phyloP scores from a whole-genome alignment of 2,113 vertebrate genomes.

The Vireo altiloquus region DNA sequence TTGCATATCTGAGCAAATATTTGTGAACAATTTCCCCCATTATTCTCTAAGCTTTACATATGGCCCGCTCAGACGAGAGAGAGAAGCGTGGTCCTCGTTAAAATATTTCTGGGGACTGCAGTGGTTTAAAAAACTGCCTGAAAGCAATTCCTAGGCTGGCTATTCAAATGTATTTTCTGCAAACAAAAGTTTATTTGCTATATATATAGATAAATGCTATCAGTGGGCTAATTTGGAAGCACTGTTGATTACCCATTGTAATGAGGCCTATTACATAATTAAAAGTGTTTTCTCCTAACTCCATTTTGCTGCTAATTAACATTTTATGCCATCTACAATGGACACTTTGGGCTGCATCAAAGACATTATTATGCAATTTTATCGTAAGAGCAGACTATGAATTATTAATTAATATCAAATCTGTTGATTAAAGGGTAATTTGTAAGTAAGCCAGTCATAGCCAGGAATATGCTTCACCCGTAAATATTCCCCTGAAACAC shows the following conservation, averaged over 20 bases:
- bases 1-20: slow-evolving; percentile 38
- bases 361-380: slow-evolving; percentile 73
- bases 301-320: slow-evolving; percentile 72
- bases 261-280: slow-evolving; percentile 79
- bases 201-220: slow-evolving; percentile 66
- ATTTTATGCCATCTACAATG: slow-evolving; percentile 72
- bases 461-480: neutral
- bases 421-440: slow-evolving; percentile 76
- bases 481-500: slow-evolving; percentile 24
- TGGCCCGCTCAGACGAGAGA: neutral
- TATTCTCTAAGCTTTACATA: neutral
- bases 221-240: slow-evolving; percentile 69
- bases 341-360: slow-evolving; percentile 69
- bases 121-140: neutral
- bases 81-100: neutral
- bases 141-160: slow-evolving; percentile 48
- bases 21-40: slow-evolving; percentile 9
- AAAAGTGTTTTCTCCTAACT: slow-evolving; percentile 74
- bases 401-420: slow-evolving; percentile 80
- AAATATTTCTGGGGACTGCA: neutral
- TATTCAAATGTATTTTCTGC: slow-evolving; percentile 50
- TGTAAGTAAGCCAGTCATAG: slow-evolving; percentile 64
- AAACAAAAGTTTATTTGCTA: slow-evolving; percentile 70
- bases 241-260: slow-evolving; percentile 76
- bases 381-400: slow-evolving; percentile 68